Percentiles rank a stretch among this genome's conserved stretches.
These are phyloP conservation scores for Uloborus diversus DNA, from an alignment of 1,140 invertebrate species.

Conservation along the genomic window DNA sequence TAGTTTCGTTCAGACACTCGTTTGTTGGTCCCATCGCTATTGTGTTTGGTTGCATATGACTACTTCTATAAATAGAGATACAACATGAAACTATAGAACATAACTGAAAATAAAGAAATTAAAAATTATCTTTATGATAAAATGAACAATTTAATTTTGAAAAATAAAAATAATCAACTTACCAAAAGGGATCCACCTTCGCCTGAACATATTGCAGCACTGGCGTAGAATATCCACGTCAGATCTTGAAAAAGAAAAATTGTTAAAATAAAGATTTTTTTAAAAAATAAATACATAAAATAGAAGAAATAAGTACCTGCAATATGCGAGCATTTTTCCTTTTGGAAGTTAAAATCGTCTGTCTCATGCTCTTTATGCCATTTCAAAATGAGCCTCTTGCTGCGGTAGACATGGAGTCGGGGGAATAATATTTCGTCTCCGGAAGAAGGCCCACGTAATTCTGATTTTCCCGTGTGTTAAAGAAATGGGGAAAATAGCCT, in stretches of 20 bases:
- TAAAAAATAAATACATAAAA: not conserved
- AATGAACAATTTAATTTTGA: not conserved
- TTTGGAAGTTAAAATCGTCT: not conserved
- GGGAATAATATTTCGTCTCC: not conserved
- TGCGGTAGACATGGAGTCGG: not conserved
- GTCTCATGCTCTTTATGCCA: not conserved
- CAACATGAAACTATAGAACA: not conserved
- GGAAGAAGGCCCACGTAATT: not conserved
- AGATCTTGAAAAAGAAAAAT: not conserved
- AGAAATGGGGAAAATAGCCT: not conserved
- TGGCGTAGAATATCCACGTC: not conserved
- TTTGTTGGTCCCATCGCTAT: not conserved
- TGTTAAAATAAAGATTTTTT: not conserved
- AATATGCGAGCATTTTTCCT: not conserved
- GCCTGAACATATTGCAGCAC: not conserved
- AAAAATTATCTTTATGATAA: not conserved
- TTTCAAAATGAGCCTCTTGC: not conserved
- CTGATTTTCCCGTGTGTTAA: not conserved
- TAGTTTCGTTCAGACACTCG: too few relatives aligned
- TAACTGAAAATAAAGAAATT: not conserved
- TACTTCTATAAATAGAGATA: not conserved
- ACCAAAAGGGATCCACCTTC: not conserved
- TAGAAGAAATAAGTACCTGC: not conserved
- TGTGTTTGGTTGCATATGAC: not conserved
- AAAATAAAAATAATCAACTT: not conserved